Percentiles rank a stretch among this genome's conserved stretches.
Evolutionary conservation across 30 jellyfish, hydroid and myxozoan genomes (phyloP).

Genomic region (Pseudorhiza aurosa): DNA sequence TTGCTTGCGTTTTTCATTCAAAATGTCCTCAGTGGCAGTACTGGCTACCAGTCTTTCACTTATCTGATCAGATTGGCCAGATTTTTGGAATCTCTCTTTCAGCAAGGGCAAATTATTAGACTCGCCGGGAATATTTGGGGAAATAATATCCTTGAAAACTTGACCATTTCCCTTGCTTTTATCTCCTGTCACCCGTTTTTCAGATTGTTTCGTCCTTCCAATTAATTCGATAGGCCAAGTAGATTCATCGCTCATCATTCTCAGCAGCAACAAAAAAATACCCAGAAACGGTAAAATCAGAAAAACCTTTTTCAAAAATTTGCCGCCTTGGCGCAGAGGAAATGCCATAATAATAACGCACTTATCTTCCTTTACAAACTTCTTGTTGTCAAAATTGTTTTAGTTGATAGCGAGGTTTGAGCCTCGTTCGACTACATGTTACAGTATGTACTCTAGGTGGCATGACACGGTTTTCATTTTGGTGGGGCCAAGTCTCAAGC

Average conservation of each 20-base stretch:
- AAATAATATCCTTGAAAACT: background rate
- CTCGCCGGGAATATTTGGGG: background rate
- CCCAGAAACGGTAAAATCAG: background rate
- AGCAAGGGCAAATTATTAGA: background rate
- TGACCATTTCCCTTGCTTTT: too few species aligned
- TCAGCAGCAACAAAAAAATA: background rate
- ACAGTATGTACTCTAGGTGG: too few species aligned
- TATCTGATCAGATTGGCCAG: background rate
- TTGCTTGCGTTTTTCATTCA: background rate
- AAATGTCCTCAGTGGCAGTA: too few species aligned
- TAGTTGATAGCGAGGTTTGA: too few species aligned
- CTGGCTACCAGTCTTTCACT: background rate
- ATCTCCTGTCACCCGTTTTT: background rate
- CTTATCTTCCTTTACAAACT: too few species aligned
- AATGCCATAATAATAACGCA: too few species aligned
- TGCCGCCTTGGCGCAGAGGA: background rate
- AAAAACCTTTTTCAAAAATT: too few species aligned
- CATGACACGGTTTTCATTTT: too few species aligned
- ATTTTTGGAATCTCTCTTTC: background rate
- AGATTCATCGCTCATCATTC: background rate
- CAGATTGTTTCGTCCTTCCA: background rate
- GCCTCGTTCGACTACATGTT: too few species aligned
- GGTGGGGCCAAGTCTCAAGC: too few species aligned
- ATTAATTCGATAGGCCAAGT: background rate
- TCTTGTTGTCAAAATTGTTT: too few species aligned